Evolutionary conservation across 2,113 vertebrate genomes (phyloP).

Genomic region (Hydrolagus affinis): DNA sequence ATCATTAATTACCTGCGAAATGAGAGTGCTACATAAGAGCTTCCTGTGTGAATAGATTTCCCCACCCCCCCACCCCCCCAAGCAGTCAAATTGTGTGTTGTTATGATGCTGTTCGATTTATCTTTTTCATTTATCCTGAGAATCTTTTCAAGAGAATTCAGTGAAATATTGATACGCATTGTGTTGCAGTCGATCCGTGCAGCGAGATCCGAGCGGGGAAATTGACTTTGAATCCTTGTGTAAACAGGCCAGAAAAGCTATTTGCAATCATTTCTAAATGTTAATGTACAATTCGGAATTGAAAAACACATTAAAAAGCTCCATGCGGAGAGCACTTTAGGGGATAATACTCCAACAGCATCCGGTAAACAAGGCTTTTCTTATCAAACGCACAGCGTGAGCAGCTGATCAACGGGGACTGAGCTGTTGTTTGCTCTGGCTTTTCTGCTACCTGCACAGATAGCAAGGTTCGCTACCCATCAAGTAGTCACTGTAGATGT

Average conservation of each 20-base stretch:
- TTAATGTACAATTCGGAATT: slow-evolving; percentile 6
- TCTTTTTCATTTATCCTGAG: too few relatives aligned
- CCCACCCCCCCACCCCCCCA: too few relatives aligned
- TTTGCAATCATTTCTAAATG: background rate
- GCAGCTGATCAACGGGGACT: background rate
- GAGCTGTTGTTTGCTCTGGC: background rate
- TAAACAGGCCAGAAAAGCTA: background rate
- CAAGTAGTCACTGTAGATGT: background rate
- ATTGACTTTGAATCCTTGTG: background rate
- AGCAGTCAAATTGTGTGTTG: too few relatives aligned
- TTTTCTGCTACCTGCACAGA: slow-evolving; percentile 16
- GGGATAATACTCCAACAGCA: slow-evolving; percentile 20
- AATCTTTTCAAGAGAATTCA: too few relatives aligned
- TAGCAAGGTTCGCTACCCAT: background rate
- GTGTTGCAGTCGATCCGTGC: too few relatives aligned
- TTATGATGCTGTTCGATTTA: too few relatives aligned
- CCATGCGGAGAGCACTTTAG: background rate
- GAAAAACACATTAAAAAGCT: background rate
- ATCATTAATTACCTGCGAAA: too few relatives aligned
- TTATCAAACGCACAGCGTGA: slow-evolving; percentile 21
- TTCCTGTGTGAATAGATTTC: too few relatives aligned
- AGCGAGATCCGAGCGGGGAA: background rate
- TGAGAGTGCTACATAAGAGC: too few relatives aligned
- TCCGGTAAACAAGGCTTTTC: slow-evolving; percentile 11
- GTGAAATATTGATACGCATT: too few relatives aligned